Evolutionary conservation across 2,113 vertebrate genomes (phyloP), one percentile per base, ranked within the genome.

Genomic region (Sinocyclocheilus grahami): DNA sequence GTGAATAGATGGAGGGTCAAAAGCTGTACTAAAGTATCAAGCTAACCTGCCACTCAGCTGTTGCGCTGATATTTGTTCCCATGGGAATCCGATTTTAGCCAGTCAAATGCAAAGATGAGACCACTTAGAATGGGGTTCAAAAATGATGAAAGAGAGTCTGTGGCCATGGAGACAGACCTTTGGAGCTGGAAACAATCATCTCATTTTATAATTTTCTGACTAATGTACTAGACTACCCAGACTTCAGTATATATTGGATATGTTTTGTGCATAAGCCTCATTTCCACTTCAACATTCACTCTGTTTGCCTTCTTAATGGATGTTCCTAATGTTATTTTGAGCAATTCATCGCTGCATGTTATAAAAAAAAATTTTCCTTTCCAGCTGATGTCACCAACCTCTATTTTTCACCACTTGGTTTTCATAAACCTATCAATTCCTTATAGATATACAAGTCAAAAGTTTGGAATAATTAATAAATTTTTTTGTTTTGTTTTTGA

Each of bases 91-190:
- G 12, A 12, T 81, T 81, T 65, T 5, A 65, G 60, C 79, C 60
- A 81, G 30, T 65, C 22, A 46, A 62, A 63, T n/a, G 30, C 16
- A n/a, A 62, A 42, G 78, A 80, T 65, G 20, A 62, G 55, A 27
- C 37, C 78, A 63, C 60, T 30, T 30, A 27, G 60, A 46, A 65
- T 63, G 37, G n/a, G 58, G 13, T 27, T 65, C 46, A 46, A 11
- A 46, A 39, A 27, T 65, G 39, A 65, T 65, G 78, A 81, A 81
- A 65, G 62, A 42, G 39, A 30, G 39, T 81, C 78, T 65, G 78
- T 81, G 78, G n/a, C 60, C 58, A 65, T 81, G 37, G 37, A 81
- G 60, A 81, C 60, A 20, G 39, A 81, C 27, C 39, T 65, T 81
- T 65, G 42, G 24, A 48, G 37, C 78, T 62, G 13, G n/a, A 81